phyloP scores from a whole-genome alignment of 2,797 vertebrate species.

The Phyllotis vaccarum region DNA sequence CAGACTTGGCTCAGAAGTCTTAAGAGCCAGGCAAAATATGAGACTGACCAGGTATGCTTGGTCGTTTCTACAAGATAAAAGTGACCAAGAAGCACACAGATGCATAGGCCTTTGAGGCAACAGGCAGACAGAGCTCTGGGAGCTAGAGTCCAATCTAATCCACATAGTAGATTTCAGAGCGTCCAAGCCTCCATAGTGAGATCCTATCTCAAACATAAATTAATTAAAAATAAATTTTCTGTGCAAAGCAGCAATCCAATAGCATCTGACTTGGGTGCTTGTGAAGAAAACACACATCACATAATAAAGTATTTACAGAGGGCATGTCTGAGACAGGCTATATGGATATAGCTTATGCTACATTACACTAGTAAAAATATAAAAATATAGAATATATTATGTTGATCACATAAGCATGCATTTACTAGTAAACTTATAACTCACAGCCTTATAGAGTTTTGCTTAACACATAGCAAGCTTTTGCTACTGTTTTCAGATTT shows the following conservation, averaged over 20 bases:
- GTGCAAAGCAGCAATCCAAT: not conserved
- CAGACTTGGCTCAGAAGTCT: not conserved
- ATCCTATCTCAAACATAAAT: not conserved
- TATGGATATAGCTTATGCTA: not conserved
- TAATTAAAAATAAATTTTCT: not conserved
- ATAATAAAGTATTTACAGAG: not conserved
- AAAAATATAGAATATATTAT: not conserved
- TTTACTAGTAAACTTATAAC: not conserved
- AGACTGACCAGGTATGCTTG: not conserved
- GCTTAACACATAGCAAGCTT: not conserved
- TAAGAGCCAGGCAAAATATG: not conserved
- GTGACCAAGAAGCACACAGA: not conserved
- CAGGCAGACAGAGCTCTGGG: not conserved
- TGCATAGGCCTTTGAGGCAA: not conserved
- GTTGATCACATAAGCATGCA: not conserved
- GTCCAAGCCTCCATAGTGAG: not conserved
- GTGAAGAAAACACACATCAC: not conserved
- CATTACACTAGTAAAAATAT: not conserved
- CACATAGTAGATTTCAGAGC: not conserved
- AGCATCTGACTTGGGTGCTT: not conserved
- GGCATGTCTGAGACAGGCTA: not conserved
- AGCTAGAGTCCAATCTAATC: not conserved
- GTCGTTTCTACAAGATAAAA: conserved; percentile 15
- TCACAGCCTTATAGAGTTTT: not conserved
- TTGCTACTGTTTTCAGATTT: not conserved